These are phyloP conservation scores for Calliphora vicina DNA, from an alignment of 1,140 invertebrate genomes.

Conservation along the genomic window DNA sequence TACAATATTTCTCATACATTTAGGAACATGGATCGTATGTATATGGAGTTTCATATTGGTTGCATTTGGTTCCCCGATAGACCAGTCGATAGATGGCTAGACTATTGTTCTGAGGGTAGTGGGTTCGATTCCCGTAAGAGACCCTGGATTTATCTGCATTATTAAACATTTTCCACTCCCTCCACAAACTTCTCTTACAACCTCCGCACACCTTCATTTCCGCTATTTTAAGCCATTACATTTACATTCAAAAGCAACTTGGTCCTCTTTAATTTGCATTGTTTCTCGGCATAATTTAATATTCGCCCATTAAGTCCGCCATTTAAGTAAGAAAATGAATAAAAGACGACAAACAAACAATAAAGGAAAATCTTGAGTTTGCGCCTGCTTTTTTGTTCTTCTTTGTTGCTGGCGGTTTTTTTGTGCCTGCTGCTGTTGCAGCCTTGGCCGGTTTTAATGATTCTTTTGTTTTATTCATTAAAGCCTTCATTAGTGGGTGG, in stretches of 20 bases:
- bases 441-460: neutral
- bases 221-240: constrained; percentile 27
- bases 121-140: too few relatives aligned
- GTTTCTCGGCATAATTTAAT: constrained; percentile 24
- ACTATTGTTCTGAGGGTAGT: too few relatives aligned
- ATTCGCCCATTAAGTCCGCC: constrained; percentile 29
- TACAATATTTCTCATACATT: too few relatives aligned
- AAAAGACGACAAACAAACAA: neutral
- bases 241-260: neutral
- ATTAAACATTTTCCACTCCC: neutral
- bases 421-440: neutral
- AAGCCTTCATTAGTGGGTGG: neutral
- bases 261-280: neutral
- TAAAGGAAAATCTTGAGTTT: neutral
- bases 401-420: too few relatives aligned
- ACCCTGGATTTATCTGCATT: too few relatives aligned
- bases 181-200: neutral
- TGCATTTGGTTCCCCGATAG: too few relatives aligned
- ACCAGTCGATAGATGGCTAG: too few relatives aligned
- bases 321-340: constrained; percentile 11
- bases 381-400: neutral
- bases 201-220: neutral
- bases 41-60: too few relatives aligned
- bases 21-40: too few relatives aligned
- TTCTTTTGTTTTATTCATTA: constrained; percentile 17